These are phyloP conservation scores for Sphaerophoria rueppellii DNA, from an alignment of 2,888 invertebrate genomes.

Conservation along the genomic window DNA sequence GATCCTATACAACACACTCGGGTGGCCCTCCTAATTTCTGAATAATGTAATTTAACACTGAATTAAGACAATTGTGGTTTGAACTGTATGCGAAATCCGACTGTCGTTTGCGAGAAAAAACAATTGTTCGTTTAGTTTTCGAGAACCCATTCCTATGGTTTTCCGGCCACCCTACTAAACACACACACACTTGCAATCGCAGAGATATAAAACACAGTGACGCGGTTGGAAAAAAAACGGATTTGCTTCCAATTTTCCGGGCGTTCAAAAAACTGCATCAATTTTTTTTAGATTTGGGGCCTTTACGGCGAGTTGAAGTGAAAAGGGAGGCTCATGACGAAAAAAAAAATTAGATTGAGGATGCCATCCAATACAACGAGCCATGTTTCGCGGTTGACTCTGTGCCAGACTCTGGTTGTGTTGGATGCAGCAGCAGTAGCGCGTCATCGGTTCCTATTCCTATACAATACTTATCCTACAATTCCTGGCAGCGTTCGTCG, in stretches of 20 bases:
- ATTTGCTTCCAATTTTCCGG: conserved; percentile 71
- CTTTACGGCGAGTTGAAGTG: not conserved
- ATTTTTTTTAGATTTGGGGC: conserved; percentile 14
- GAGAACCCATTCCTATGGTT: no score
- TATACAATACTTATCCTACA: conserved; percentile 25
- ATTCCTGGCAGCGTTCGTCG: conserved; percentile 41
- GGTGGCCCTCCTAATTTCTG: no score
- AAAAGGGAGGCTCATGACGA: conserved; percentile 3
- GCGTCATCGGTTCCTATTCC: conserved; percentile 12
- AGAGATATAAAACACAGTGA: conserved; percentile 23
- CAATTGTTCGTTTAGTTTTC: no score
- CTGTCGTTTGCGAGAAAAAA: no score
- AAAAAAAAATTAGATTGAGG: conserved; percentile 26
- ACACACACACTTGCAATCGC: conserved; percentile 11
- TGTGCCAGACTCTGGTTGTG: conserved; percentile 70
- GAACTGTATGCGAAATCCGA: no score
- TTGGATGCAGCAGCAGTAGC: conserved; percentile 45
- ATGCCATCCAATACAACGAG: conserved; percentile 65
- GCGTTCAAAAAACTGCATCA: conserved; percentile 61
- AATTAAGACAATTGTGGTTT: no score
- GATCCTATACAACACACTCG: no score
- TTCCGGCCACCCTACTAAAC: not conserved
- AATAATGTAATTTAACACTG: no score
- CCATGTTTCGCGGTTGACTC: conserved; percentile 73
- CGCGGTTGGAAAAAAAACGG: conserved; percentile 50